phyloP scores from a whole-genome alignment of 2,113 vertebrate genomes.

The Stegastes partitus region DNA sequence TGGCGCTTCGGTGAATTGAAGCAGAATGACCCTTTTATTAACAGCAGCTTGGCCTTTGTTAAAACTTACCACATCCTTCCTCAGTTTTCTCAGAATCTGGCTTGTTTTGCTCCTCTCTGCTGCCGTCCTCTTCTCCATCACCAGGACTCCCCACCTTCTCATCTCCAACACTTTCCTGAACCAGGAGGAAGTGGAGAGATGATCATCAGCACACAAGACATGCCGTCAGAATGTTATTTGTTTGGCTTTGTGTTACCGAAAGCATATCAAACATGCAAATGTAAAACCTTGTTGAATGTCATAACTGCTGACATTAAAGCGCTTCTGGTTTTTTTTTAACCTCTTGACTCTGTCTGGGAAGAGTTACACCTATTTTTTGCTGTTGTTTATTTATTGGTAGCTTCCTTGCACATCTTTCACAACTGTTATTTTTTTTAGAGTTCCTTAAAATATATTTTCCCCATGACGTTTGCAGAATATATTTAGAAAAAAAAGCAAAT shows the following conservation, averaged over 20 bases:
- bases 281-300: no score
- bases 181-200: not conserved
- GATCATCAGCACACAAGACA: no score
- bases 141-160: constrained; percentile 46
- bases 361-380: not conserved
- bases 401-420: not conserved
- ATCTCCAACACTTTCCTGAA: constrained; percentile 62
- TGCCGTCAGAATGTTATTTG: no score
- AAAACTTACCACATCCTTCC: constrained; percentile 76
- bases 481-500: not conserved
- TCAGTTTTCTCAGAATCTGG: constrained; percentile 72
- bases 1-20: no score
- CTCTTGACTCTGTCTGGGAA: no score
- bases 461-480: not conserved
- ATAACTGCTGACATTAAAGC: no score
- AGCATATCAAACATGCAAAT: not conserved
- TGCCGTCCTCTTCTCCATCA: constrained; percentile 68
- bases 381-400: not conserved
- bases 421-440: not conserved
- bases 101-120: constrained; percentile 62
- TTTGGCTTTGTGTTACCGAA: not conserved
- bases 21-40: not conserved
- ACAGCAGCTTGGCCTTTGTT: not conserved
- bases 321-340: no score
- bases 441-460: not conserved